Evolutionary conservation across 2,797 vertebrate genomes (phyloP).

Genomic region (Hozukius guyotensis): DNA sequence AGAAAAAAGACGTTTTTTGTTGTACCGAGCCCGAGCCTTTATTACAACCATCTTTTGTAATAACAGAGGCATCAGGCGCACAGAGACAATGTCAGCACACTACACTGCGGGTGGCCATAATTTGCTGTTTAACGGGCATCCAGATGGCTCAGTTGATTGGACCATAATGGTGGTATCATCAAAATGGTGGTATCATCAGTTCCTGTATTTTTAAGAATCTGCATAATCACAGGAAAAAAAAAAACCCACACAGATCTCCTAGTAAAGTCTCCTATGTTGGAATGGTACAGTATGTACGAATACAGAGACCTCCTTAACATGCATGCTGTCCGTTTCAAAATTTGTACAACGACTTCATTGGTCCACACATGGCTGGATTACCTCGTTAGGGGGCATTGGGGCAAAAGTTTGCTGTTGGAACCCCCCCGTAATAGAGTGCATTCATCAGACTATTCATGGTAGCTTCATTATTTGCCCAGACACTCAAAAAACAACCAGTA

Average conservation of each 20-base stretch:
- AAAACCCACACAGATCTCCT: not conserved
- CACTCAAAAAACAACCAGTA: not conserved
- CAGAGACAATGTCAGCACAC: not conserved
- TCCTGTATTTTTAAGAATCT: conserved; percentile 16
- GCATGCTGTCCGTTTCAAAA: not conserved
- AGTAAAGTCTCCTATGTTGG: not conserved
- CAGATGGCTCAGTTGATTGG: conserved; percentile 66
- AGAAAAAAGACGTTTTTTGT: not conserved
- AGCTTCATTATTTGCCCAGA: not conserved
- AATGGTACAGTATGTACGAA: not conserved
- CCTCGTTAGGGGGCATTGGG: not conserved
- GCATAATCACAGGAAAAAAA: not conserved
- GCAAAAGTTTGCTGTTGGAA: not conserved
- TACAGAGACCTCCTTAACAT: not conserved
- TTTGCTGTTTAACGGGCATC: conserved; percentile 43
- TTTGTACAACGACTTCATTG: not conserved
- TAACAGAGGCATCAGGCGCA: not conserved
- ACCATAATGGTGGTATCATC: conserved; percentile 53
- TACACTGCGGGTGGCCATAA: conserved; percentile 28
- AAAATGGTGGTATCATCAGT: conserved; percentile 43
- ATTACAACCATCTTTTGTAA: not conserved
- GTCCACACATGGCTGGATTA: not conserved
- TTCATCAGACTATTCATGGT: not conserved
- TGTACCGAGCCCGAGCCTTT: not conserved
- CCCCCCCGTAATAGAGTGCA: not conserved